Evolutionary conservation across 1,140 invertebrate genomes (phyloP).

Genomic region (Yoshiicerus persimilis): DNA sequence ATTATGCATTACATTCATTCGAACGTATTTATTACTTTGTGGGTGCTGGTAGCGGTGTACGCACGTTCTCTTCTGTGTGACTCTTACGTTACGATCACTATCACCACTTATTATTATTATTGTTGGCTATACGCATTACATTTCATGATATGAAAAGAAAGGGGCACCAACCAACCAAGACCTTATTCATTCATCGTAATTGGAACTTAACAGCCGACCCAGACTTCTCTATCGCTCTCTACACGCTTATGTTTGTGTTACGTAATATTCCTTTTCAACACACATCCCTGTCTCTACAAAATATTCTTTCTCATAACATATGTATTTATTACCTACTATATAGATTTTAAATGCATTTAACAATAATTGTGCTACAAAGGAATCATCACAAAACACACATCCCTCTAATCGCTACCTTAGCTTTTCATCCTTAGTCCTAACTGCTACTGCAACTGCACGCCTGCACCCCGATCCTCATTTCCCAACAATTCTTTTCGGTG

Average conservation of each 20-base stretch:
- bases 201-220: slow-evolving; percentile 1
- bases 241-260: not conserved
- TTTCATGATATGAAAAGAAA: not conserved
- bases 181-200: slow-evolving; percentile 1
- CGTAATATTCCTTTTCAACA: not conserved
- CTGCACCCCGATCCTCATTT: not conserved
- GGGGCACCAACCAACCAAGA: not conserved
- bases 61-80: not conserved
- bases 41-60: not conserved
- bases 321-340: not conserved
- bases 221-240: not conserved
- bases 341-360: not conserved
- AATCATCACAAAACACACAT: not conserved
- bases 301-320: not conserved
- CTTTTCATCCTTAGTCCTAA: not conserved
- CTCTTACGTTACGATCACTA: not conserved
- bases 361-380: not conserved
- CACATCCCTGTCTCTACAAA: not conserved
- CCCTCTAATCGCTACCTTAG: not conserved
- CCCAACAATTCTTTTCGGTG: not conserved
- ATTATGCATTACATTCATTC: slow-evolving; percentile 18
- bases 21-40: slow-evolving; percentile 18
- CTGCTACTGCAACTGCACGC: not conserved
- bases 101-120: not conserved
- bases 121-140: not conserved